These are phyloP conservation scores for Drosophila chauvacae DNA, from an alignment of 1,140 invertebrate genomes.

Conservation along the genomic window DNA sequence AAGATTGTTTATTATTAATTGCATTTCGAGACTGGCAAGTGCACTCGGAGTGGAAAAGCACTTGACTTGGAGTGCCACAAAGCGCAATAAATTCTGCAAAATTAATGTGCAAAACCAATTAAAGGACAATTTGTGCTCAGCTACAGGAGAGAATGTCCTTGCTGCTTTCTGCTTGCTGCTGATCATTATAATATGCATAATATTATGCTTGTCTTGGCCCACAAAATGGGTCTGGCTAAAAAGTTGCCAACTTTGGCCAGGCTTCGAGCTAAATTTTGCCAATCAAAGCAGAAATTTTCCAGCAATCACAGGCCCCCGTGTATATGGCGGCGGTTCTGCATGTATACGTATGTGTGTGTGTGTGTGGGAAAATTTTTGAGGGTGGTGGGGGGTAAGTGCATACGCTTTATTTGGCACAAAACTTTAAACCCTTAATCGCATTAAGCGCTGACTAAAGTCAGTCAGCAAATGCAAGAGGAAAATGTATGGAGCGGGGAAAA, in stretches of 20 bases:
- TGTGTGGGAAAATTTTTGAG: conserved; percentile 3
- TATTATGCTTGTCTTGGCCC: conserved; percentile 67
- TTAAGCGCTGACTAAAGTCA: conserved; percentile 73
- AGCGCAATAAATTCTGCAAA: conserved; percentile 79
- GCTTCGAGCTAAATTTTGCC: conserved; percentile 54
- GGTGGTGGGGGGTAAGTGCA: not conserved
- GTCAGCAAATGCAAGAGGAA: conserved; percentile 11
- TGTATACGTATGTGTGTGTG: not conserved
- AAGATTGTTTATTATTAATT: conserved; percentile 77
- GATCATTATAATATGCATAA: conserved; percentile 76
- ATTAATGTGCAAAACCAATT: conserved; percentile 80
- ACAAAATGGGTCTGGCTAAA: conserved; percentile 50
- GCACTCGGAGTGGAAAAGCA: conserved; percentile 18
- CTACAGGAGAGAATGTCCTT: conserved; percentile 40
- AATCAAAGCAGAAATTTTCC: conserved; percentile 58
- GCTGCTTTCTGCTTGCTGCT: conserved; percentile 35
- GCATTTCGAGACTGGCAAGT: conserved; percentile 53
- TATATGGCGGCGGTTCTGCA: not conserved
- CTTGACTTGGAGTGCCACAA: conserved; percentile 22
- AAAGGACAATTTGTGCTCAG: conserved; percentile 71
- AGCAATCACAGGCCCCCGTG: conserved; percentile 15
- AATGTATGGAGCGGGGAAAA: not conserved
- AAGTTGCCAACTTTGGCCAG: conserved; percentile 44
- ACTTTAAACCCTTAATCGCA: conserved; percentile 82
- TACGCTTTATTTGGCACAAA: conserved; percentile 77